Evolutionary conservation across 2,797 vertebrate species (phyloP).

Genomic region (Emydoidea blandingii): DNA sequence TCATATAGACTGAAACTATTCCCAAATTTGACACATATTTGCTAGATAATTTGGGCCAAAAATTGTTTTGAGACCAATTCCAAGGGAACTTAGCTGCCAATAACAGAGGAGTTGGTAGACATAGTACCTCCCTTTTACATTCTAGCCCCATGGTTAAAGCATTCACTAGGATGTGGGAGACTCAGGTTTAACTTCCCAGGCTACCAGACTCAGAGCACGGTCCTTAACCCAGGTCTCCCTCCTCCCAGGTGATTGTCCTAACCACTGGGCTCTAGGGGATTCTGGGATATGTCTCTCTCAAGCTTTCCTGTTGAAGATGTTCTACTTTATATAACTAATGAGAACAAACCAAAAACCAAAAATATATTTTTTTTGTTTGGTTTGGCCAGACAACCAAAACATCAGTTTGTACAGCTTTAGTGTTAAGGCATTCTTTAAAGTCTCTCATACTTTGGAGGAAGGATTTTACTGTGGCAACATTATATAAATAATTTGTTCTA

Average conservation of each 20-base stretch:
- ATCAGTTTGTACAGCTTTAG: not conserved
- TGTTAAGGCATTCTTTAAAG: not conserved
- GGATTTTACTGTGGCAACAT: not conserved
- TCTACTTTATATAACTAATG: not conserved
- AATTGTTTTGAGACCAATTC: not conserved
- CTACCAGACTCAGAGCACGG: not conserved
- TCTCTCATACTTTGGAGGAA: not conserved
- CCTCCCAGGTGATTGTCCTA: not conserved
- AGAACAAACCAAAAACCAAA: not conserved
- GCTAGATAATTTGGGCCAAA: not conserved
- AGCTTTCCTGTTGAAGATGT: not conserved
- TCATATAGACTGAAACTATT: not conserved
- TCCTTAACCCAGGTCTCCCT: not conserved
- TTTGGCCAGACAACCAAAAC: not conserved
- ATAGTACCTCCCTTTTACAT: not conserved
- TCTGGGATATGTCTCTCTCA: not conserved
- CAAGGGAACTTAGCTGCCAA: not conserved
- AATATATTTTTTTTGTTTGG: too few species aligned
- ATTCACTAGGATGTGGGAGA: not conserved
- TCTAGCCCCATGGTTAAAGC: not conserved
- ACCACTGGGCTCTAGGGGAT: not conserved
- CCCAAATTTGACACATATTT: not conserved
- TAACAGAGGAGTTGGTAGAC: not conserved
- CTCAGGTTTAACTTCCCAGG: not conserved
- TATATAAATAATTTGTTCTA: not conserved